Base-by-base conservation (phyloP, 2,888 invertebrate species). In the Amblyjoppa proteus region DNA sequence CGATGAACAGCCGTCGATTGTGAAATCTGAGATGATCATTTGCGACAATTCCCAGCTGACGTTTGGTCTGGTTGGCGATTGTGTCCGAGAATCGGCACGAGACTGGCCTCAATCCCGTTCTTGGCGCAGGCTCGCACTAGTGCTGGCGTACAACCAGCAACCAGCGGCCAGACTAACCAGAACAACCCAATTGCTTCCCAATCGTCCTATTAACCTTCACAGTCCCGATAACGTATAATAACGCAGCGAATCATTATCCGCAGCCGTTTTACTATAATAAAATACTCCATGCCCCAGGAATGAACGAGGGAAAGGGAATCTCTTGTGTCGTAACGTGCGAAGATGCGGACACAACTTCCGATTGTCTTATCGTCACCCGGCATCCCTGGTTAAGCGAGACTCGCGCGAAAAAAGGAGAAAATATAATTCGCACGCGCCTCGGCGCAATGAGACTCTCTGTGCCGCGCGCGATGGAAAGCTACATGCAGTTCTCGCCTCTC, bases 341-440 rank as follows among this genome's bases (percentile, higher is more conserved):
- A 79, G 70, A 64, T 74, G 77, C 56, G 45, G 64, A 74, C 69
- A 64, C 61, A 79, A 82, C 85, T 82, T 82, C 82, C 82, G 79
- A 85, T 85, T 78, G 75, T 79, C 41, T 81, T 79, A 85, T 82
- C 85, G 79, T 75, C 75, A 70, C 20, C 82, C 79, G 71, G 61
- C 66, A 85, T 85, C 74, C 71, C 49, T 38, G 53, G 77, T 85
- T 82, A 70, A 64, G 80, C 75, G 78, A 82, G 78, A 79, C 16
- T 49, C 53, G 4, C 25, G 66, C 78, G 56, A 61, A 31, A 49
- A 51, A 49, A 53, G 56, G 51, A 66, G 16, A 68, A 68, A 74
- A n/a, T 49, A 81, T 78, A 75, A 82, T 82, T 82, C 82, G 71
- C 79, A 79, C 85, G 79, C 66, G 75, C 51, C 71, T 75, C 76